Evolutionary conservation across 2,888 invertebrate genomes (phyloP), one percentile per base, ranked within the genome.

Genomic region (Esperia sulphurella): DNA sequence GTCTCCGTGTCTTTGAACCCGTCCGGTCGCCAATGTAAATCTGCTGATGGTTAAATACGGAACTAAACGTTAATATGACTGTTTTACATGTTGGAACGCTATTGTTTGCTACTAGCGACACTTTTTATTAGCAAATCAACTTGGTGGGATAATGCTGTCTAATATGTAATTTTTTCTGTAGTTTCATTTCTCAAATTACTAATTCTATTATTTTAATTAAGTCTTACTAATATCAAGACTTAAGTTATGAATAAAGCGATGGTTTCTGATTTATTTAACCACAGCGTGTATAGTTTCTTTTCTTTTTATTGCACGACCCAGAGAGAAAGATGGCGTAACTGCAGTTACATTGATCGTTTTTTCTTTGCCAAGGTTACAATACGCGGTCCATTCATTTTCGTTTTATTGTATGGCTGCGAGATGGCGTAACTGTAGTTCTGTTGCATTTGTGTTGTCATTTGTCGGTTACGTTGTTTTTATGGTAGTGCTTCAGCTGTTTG

Each of bases 311-410:
- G 38, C 31, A 49, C 42, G 40, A 28, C 29, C 39, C 7, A 14
- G 35, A 35, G 21, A 14, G 14, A 2, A 13, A 50, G 45, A 45
- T 50, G 46, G 50, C 50, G 50, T 30, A 41, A 45, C 39, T 14
- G 10, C 43, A 21, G 21, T 31, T 41, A 12, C 10, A 14, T 37
- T 43, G n/a, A 0, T 41, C 21, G 31, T 44, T 44, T 57, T 60
- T 57, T 57, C 55, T 45, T 45, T 61, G 68, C 58, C 81, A 80
- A 83, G 80, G 81, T 75, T 76, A 79, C 71, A 54, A 9, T 52
- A 43, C 46, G 14, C 43, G 10, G 54, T 60, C 56, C 51, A 41
- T 46, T 31, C 30, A 39, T 49, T 46, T 48, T 68, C 46, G 62
- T 76, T 75, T 76, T 75, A 58, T 73, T 80, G 49, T 59, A 41